These are phyloP conservation scores for Cydia fagiglandana DNA, from an alignment of 1,140 invertebrate genomes.

Conservation along the genomic window DNA sequence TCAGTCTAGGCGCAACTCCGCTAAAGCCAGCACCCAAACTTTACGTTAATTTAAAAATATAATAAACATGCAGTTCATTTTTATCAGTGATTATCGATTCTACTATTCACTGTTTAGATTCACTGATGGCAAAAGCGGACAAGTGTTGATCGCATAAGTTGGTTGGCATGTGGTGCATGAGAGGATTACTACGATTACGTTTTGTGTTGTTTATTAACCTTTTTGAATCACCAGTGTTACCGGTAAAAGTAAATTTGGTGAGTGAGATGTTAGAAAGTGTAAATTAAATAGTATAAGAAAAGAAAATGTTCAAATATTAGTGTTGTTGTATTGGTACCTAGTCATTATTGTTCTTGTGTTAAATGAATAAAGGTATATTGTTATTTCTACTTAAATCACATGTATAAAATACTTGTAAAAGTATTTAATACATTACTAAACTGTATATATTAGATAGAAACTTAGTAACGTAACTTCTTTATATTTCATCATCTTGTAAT, in stretches of 20 bases:
- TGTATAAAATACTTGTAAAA: no score
- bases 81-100: constrained; percentile 1
- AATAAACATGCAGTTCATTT: constrained; percentile 6
- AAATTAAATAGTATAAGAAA: no score
- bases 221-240: background rate
- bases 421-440: background rate
- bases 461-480: background rate
- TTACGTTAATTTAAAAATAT: background rate
- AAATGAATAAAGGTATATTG: no score
- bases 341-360: no score
- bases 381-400: no score
- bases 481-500: background rate
- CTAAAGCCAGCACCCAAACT: constrained; percentile 29
- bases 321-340: no score
- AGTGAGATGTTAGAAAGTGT: background rate
- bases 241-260: background rate
- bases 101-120: background rate
- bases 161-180: background rate
- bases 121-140: constrained; percentile 4
- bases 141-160: constrained; percentile 22
- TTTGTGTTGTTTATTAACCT: background rate
- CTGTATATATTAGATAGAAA: constrained; percentile 1
- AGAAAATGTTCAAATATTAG: no score
- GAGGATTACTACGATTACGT: background rate
- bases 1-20: constrained; percentile 46